phyloP scores from a whole-genome alignment of 2,797 vertebrate species.

The Lithobates sylvaticus region DNA sequence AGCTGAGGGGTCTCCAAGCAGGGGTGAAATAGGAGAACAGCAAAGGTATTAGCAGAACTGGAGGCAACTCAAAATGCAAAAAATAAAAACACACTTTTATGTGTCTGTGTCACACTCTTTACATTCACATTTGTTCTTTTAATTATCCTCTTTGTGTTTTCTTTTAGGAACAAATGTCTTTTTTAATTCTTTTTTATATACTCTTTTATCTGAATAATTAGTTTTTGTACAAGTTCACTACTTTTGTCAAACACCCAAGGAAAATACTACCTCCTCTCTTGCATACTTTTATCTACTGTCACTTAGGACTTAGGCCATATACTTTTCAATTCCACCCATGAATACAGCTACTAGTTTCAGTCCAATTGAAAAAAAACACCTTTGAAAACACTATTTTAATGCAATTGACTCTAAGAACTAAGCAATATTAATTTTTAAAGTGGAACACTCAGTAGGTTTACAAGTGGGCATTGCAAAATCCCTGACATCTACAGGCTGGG shows the following conservation, averaged over 20 bases:
- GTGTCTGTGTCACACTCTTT: conserved; percentile 15
- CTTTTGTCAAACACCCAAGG: background rate
- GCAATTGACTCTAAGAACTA: background rate
- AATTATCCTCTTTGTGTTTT: background rate
- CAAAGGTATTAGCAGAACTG: conserved; percentile 52
- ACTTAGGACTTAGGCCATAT: background rate
- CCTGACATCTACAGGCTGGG: no score
- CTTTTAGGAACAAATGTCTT: background rate
- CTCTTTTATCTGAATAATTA: background rate
- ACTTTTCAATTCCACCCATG: background rate
- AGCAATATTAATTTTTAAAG: no score
- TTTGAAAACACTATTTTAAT: background rate
- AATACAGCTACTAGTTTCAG: background rate
- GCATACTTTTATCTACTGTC: background rate
- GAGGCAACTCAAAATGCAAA: conserved; percentile 60
- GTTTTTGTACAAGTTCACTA: background rate
- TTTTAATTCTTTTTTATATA: background rate
- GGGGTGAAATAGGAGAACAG: conserved; percentile 53
- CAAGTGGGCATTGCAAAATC: background rate
- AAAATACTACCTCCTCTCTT: background rate
- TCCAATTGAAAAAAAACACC: background rate
- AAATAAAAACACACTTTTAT: conserved; percentile 37
- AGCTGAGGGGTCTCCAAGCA: conserved; percentile 43
- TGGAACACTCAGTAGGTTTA: background rate
- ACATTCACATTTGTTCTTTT: background rate